Evolutionary conservation across 2,888 invertebrate species (phyloP), one percentile per base, ranked within the genome.

Genomic region (Cataglyphis cursor): DNA sequence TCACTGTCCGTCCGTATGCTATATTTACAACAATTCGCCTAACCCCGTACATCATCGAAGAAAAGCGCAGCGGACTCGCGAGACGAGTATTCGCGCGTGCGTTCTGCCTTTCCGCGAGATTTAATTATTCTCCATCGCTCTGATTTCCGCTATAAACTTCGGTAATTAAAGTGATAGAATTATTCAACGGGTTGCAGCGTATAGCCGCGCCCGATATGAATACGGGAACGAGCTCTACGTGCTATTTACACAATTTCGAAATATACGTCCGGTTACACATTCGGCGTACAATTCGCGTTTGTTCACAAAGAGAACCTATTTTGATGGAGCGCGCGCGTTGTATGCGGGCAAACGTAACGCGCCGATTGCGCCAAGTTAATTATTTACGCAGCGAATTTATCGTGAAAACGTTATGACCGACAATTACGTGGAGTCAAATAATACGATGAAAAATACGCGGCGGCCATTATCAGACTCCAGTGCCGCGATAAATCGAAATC

Each of bases 221-320:
- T 62, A 61, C 61, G 70, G 21, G 66, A 66, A 28, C 76, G 41
- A 31, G 68, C 68, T 8, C 54, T 28, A 68, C 59, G 72, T 59
- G 78, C 59, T 76, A 35, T 82, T 68, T 48, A 73, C 48, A n/a
- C 82, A 65, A 78, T 70, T 74, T 74, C 81, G 81, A 80, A 83
- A 83, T 82, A 72, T 76, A 75, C 66, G 68, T 70, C 54, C 62
- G 78, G 10, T 81, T 51, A 51, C 51, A 51, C 51, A 51, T 51
- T 81, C 59, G 65, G 31, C 28, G 75, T 51, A 76, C 85, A 62
- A 78, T 81, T 61, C 87, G 74, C 87, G 85, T 78, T 84, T 61
- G 72, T 44, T 70, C 73, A 87, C 89, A 85, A 87, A 88, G 85
- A 64, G 86, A 73, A 73, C 82, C 81, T 87, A 88, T 89, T 88